phyloP scores from a whole-genome alignment of 2,888 invertebrate species.

The Lumbricus terrestris region DNA sequence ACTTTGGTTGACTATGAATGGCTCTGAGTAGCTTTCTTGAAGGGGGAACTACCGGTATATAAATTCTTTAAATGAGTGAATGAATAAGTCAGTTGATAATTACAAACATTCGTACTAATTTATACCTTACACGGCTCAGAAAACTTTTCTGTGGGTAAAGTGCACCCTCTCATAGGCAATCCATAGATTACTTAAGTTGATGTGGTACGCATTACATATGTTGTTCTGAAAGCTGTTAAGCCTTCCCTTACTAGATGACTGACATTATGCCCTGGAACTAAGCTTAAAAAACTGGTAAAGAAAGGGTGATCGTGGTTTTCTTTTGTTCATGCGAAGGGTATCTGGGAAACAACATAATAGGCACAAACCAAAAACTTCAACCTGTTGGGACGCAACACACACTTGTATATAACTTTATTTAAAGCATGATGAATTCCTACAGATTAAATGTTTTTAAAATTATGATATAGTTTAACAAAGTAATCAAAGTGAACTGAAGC shows the following conservation, averaged over 20 bases:
- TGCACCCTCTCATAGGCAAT: background rate
- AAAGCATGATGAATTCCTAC: background rate
- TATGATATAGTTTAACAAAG: background rate
- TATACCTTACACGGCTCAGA: background rate
- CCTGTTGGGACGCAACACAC: background rate
- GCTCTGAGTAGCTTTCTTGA: too few relatives aligned
- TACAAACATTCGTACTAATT: background rate
- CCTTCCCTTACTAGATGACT: background rate
- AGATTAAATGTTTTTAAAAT: too few relatives aligned
- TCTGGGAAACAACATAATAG: background rate
- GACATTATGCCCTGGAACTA: background rate
- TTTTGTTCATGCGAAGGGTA: background rate
- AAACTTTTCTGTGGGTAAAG: background rate
- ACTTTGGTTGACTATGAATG: too few relatives aligned
- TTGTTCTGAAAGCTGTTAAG: background rate
- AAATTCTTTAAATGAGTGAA: too few relatives aligned
- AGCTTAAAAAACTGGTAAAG: background rate
- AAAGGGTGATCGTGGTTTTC: background rate
- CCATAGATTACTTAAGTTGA: too few relatives aligned
- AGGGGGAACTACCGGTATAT: too few relatives aligned
- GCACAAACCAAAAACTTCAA: background rate
- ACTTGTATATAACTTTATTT: background rate
- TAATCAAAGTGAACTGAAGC: background rate
- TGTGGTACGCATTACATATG: background rate
- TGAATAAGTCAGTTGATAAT: background rate